phyloP scores from a whole-genome alignment of 2,888 invertebrate species.

The Oxyteleia sp. region DNA sequence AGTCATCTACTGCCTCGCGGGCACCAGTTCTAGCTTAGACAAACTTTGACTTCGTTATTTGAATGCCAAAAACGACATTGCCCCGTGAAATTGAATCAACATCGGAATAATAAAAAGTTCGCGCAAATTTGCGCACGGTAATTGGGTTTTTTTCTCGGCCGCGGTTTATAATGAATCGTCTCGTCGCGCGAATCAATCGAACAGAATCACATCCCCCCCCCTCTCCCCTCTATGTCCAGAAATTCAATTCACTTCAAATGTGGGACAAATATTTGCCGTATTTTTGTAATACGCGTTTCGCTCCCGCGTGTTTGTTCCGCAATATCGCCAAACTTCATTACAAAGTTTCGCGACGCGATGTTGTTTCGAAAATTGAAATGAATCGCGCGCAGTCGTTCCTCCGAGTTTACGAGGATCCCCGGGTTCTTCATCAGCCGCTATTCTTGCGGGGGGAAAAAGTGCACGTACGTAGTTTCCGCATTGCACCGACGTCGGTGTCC shows the following conservation, averaged over 20 bases:
- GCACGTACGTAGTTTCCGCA: slow-evolving; percentile 19
- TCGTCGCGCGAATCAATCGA: neutral
- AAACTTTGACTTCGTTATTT: no score
- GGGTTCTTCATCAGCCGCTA: slow-evolving; percentile 55
- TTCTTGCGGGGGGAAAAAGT: slow-evolving; percentile 41
- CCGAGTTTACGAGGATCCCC: slow-evolving; percentile 49
- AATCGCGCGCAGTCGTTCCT: slow-evolving; percentile 72
- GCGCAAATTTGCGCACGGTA: slow-evolving; percentile 45
- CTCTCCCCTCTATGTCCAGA: neutral
- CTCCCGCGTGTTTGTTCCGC: slow-evolving; percentile 42
- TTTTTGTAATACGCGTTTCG: slow-evolving; percentile 2
- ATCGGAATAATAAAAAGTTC: slow-evolving; percentile 40
- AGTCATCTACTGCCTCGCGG: no score
- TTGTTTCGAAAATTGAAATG: slow-evolving; percentile 76
- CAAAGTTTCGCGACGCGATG: slow-evolving; percentile 72
- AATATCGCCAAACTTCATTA: slow-evolving; percentile 75
- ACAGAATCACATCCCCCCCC: no score
- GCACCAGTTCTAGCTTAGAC: no score
- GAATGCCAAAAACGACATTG: slow-evolving; percentile 61
- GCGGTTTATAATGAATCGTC: slow-evolving; percentile 40
- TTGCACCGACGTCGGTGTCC: slow-evolving; percentile 19
- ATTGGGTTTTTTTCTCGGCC: slow-evolving; percentile 44
- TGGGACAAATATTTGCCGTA: neutral
- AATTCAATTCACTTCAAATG: slow-evolving; percentile 5
- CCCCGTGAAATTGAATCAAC: slow-evolving; percentile 53